phyloP scores from a whole-genome alignment of 2,888 invertebrate genomes.

The Portevinia maculata region DNA sequence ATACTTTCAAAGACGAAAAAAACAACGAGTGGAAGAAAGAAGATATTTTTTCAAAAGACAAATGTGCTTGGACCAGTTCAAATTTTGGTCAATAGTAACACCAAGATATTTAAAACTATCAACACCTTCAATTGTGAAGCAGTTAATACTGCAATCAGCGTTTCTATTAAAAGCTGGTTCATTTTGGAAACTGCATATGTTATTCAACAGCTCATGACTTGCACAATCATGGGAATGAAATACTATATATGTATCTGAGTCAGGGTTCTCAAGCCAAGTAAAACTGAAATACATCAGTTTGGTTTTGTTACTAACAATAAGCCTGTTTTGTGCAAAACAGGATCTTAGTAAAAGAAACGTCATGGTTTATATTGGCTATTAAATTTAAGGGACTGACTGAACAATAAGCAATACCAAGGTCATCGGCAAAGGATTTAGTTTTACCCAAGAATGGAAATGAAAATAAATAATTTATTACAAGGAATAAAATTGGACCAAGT shows the following conservation, averaged over 20 bases:
- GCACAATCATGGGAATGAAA: no score
- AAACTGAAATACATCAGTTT: no score
- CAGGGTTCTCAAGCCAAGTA: no score
- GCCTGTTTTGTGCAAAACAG: no score
- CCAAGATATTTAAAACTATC: background rate
- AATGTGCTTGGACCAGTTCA: background rate
- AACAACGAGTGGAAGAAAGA: constrained; percentile 8
- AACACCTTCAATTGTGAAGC: constrained; percentile 2
- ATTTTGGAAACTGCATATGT: constrained; percentile 7
- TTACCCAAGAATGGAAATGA: background rate
- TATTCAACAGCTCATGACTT: no score
- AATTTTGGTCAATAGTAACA: background rate
- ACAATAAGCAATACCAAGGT: constrained; percentile 4
- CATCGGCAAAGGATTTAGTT: constrained; percentile 1
- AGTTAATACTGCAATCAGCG: background rate
- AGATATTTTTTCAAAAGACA: background rate
- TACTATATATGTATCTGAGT: no score
- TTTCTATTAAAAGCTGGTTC: background rate
- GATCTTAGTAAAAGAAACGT: constrained; percentile 6
- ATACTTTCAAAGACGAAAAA: constrained; percentile 15
- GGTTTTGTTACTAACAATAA: no score
- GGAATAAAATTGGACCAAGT: constrained; percentile 9
- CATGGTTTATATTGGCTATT: constrained; percentile 5
- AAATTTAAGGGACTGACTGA: constrained; percentile 7
- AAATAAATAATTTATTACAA: constrained; percentile 4